phyloP scores from a whole-genome alignment of 2,888 invertebrate species.

The Galeruca laticollis region DNA sequence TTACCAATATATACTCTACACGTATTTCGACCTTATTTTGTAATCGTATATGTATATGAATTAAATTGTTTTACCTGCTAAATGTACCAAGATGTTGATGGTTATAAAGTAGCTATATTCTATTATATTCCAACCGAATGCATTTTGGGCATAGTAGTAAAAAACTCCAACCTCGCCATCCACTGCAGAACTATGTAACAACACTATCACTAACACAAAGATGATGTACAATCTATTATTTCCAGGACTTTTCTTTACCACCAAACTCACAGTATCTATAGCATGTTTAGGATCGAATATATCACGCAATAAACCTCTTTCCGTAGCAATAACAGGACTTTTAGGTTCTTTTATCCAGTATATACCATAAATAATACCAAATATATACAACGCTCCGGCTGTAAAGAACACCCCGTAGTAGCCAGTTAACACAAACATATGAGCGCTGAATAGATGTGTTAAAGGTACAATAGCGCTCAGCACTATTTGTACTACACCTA shows the following conservation, averaged over 20 bases:
- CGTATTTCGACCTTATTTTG: too few species aligned
- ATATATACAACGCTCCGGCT: constrained; percentile 54
- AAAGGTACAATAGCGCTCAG: constrained; percentile 57
- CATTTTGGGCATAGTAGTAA: constrained; percentile 71
- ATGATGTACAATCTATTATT: constrained; percentile 56
- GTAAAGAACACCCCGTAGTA: constrained; percentile 59
- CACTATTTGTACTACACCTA: constrained; percentile 70
- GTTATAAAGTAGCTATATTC: constrained; percentile 72
- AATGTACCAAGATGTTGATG: constrained; percentile 70
- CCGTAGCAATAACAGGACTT: constrained; percentile 39
- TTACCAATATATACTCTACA: too few species aligned
- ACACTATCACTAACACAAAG: constrained; percentile 55
- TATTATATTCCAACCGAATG: constrained; percentile 72
- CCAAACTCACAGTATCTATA: constrained; percentile 59
- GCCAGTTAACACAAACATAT: constrained; percentile 57
- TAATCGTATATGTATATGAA: constrained; percentile 14
- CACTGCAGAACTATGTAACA: constrained; percentile 54
- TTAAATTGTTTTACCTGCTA: constrained; percentile 67
- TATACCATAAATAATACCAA: constrained; percentile 60
- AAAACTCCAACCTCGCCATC: constrained; percentile 72
- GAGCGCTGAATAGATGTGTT: constrained; percentile 58
- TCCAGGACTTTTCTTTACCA: constrained; percentile 56
- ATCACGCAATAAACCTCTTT: constrained; percentile 56
- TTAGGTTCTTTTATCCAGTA: constrained; percentile 61
- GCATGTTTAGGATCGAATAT: constrained; percentile 61